These are phyloP conservation scores for Poliocrania exsul DNA, from an alignment of 2,797 vertebrate genomes.

Conservation along the genomic window DNA sequence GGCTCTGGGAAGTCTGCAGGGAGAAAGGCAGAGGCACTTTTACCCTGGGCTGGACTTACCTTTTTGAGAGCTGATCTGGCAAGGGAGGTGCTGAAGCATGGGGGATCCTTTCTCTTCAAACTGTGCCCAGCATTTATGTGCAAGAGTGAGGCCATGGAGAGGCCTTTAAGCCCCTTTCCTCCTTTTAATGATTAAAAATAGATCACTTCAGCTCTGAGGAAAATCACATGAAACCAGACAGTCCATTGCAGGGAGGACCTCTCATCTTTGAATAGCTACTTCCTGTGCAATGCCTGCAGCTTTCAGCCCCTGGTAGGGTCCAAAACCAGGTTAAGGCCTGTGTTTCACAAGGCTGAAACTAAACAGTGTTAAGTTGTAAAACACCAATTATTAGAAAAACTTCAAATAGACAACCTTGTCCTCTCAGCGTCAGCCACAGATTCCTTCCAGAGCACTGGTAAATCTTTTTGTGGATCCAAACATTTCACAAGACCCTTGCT, in stretches of 20 bases:
- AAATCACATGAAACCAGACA: background rate
- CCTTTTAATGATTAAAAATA: background rate
- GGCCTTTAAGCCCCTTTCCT: background rate
- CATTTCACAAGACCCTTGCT: background rate
- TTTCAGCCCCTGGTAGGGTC: background rate
- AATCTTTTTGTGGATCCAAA: background rate
- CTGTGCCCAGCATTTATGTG: background rate
- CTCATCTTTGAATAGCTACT: background rate
- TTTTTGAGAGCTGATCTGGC: background rate
- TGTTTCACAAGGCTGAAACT: background rate
- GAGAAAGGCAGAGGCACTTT: background rate
- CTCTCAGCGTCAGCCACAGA: background rate
- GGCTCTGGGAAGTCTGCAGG: background rate
- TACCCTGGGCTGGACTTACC: background rate
- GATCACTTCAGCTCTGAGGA: background rate
- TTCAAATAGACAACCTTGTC: background rate
- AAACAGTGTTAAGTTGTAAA: background rate
- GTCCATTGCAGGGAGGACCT: background rate
- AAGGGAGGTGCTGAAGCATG: background rate
- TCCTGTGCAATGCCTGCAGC: background rate
- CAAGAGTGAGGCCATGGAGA: background rate
- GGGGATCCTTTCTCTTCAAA: background rate
- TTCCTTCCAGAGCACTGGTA: background rate
- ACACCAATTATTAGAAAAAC: background rate
- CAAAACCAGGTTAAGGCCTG: background rate